Evolutionary conservation across 2,888 invertebrate genomes (phyloP).

Genomic region (Lepidonotus clava): DNA sequence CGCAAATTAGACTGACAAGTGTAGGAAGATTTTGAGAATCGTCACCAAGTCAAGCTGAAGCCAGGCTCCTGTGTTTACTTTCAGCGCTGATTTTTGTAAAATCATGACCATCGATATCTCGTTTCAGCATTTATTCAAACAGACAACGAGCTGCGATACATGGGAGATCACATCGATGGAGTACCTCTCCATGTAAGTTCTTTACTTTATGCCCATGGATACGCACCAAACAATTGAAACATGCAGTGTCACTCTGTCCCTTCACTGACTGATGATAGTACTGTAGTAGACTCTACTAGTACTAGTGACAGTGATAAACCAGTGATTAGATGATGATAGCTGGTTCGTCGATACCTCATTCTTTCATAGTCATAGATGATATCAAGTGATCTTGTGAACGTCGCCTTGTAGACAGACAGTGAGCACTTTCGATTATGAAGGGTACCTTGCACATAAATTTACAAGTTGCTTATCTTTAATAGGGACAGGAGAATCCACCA

Average conservation of each 20-base stretch:
- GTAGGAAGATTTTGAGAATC: not conserved
- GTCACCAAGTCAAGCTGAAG: slow-evolving; percentile 28
- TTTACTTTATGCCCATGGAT: slow-evolving; percentile 26
- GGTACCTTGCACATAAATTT: too few species aligned
- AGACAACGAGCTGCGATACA: slow-evolving; percentile 86
- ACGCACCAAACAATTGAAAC: not conserved
- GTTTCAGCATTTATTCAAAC: slow-evolving; percentile 87
- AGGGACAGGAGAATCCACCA: too few species aligned
- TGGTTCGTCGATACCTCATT: too few species aligned
- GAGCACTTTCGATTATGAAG: too few species aligned
- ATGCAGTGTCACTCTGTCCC: slow-evolving; percentile 38
- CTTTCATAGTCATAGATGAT: too few species aligned
- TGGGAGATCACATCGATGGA: slow-evolving; percentile 85
- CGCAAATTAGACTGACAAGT: not conserved
- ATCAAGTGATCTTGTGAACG: too few species aligned
- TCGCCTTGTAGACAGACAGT: too few species aligned
- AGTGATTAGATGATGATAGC: too few species aligned
- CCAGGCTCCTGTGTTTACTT: not conserved
- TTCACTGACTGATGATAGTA: too few species aligned
- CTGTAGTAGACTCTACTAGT: too few species aligned
- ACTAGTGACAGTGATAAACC: too few species aligned
- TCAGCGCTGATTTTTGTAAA: not conserved
- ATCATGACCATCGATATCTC: slow-evolving; percentile 64
- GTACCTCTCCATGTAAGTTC: slow-evolving; percentile 80
- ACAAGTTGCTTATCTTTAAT: too few species aligned